A percentile compares a stretch with the other conserved stretches of the same genome.
phyloP scores from a whole-genome alignment of 2,797 vertebrate species.

The Melanogrammus aeglefinus region DNA sequence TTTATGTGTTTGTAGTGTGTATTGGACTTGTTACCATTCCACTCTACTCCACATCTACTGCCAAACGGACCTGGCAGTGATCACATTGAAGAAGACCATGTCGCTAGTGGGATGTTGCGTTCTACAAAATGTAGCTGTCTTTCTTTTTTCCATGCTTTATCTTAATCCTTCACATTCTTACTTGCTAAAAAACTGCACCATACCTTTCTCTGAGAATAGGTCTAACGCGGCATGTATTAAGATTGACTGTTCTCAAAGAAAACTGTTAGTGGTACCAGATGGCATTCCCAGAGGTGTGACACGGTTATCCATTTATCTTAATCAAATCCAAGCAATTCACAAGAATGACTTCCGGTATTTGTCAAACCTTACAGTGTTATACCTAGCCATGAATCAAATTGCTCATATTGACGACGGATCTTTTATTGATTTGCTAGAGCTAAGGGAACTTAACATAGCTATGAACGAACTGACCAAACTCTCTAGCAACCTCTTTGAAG shows the following conservation, averaged over 20 bases:
- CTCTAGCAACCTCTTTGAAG: constrained; percentile 17
- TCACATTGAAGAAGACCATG: neutral
- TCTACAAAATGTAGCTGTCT: neutral
- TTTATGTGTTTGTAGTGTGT: neutral
- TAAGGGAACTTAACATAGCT: neutral
- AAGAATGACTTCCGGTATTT: constrained; percentile 9
- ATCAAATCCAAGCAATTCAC: neutral
- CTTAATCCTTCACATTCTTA: neutral
- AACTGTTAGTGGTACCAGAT: neutral
- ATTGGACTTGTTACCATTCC: neutral
- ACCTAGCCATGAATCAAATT: neutral
- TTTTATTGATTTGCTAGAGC: constrained; percentile 7
- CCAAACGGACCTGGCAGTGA: neutral
- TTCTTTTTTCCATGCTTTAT: neutral
- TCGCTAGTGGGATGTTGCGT: neutral
- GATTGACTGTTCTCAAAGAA: neutral
- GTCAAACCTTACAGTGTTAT: neutral
- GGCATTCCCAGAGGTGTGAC: constrained; percentile 13
- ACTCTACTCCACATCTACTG: neutral
- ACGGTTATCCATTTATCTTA: neutral
- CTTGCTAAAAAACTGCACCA: constrained; percentile 19
- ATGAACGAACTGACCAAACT: constrained; percentile 3
- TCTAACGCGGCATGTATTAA: neutral
- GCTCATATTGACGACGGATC: constrained; percentile 2
- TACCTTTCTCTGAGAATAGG: neutral